Percentiles rank a stretch among this genome's conserved stretches.
These are phyloP conservation scores for Bos taurus DNA, from an alignment of 2,113 vertebrate genomes.

Conservation along the genomic window ARS-UCD2.0 NW_020192292.1:157501-158000, in stretches of 20 bases:
- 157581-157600: background rate
- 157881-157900: background rate
- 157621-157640: background rate
- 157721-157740: background rate
- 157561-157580: background rate
- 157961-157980: background rate
- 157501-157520: background rate
- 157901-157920: background rate
- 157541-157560: background rate
- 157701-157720: background rate
- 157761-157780: background rate
- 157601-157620: background rate
- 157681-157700: background rate
- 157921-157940: background rate
- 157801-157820: background rate
- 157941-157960: background rate
- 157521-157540: background rate
- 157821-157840: background rate
- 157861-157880: background rate
- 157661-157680: background rate
- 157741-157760: background rate
- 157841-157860: background rate
- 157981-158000: background rate
- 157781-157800: background rate
- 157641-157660: background rate